Percentiles rank a stretch among this genome's conserved stretches.
phyloP scores from a whole-genome alignment of 2,888 invertebrate species.

The Hemaris fuciformis region DNA sequence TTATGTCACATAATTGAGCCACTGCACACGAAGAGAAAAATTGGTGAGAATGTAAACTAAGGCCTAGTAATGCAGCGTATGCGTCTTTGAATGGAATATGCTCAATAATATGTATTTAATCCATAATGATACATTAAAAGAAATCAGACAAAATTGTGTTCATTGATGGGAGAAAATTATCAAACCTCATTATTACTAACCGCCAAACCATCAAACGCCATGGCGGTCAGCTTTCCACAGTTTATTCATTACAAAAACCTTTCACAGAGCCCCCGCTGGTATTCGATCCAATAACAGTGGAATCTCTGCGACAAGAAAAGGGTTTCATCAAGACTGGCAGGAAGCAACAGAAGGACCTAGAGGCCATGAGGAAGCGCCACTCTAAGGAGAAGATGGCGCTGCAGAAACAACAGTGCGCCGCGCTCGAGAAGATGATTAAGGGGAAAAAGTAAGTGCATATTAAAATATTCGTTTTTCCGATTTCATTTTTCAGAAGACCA shows the following conservation, averaged over 20 bases:
- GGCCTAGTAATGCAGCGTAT: too few species aligned
- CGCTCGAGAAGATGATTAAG: constrained; percentile 96
- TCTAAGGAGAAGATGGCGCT: constrained; percentile 94
- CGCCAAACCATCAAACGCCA: too few species aligned
- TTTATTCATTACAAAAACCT: not conserved
- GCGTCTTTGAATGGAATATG: too few species aligned
- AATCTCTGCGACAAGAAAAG: constrained; percentile 93
- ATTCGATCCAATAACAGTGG: constrained; percentile 95
- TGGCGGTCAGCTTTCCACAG: not conserved
- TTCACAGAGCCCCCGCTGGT: constrained; percentile 84
- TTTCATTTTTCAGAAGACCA: not conserved
- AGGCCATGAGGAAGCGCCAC: constrained; percentile 94
- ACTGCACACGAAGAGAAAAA: too few species aligned
- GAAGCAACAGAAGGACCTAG: constrained; percentile 98
- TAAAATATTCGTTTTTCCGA: not conserved
- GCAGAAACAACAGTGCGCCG: constrained; percentile 94
- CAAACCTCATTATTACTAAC: too few species aligned
- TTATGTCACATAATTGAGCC: too few species aligned
- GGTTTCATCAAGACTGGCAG: constrained; percentile 95
- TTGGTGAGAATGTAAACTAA: too few species aligned
- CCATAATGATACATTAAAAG: too few species aligned
- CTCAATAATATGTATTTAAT: too few species aligned
- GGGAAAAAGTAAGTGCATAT: constrained; percentile 91
- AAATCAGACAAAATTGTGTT: too few species aligned
- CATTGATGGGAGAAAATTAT: too few species aligned